Evolutionary conservation across 1,140 invertebrate genomes (phyloP).

Genomic region (Caenorhabditis latens): DNA sequence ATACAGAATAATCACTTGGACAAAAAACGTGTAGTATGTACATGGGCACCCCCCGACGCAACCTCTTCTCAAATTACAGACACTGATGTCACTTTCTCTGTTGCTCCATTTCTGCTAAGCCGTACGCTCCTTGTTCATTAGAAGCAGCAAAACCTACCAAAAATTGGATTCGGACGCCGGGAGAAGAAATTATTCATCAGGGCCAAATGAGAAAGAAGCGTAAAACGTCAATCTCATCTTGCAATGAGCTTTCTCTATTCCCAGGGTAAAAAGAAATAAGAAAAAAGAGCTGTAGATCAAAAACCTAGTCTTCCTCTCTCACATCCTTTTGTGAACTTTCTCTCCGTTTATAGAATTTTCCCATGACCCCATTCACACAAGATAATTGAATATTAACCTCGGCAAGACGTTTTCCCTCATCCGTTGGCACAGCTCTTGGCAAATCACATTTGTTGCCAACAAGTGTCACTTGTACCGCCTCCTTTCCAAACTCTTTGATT

Average conservation of each 20-base stretch:
- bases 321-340: neutral
- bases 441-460: constrained; percentile 77
- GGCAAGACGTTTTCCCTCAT: constrained; percentile 75
- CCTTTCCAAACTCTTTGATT: constrained; percentile 75
- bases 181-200: constrained; percentile 46
- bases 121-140: constrained; percentile 24
- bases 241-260: neutral
- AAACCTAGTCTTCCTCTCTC: neutral
- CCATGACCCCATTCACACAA: neutral
- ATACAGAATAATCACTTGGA: constrained; percentile 20
- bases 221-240: constrained; percentile 9
- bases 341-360: neutral
- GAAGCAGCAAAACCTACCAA: neutral
- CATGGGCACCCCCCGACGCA: neutral
- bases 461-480: constrained; percentile 73
- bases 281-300: constrained; percentile 18
- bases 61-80: constrained; percentile 49
- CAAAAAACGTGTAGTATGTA: constrained; percentile 38
- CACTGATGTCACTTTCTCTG: constrained; percentile 43
- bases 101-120: neutral
- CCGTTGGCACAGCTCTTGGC: constrained; percentile 72
- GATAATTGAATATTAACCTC: constrained; percentile 59
- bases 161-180: constrained; percentile 26
- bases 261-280: neutral
- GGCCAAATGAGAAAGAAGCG: neutral